Percentiles rank a stretch among this genome's conserved stretches.
Conservation (phyloP, 2,113 vertebrate species). For the Tachuris rubrigastra region DNA sequence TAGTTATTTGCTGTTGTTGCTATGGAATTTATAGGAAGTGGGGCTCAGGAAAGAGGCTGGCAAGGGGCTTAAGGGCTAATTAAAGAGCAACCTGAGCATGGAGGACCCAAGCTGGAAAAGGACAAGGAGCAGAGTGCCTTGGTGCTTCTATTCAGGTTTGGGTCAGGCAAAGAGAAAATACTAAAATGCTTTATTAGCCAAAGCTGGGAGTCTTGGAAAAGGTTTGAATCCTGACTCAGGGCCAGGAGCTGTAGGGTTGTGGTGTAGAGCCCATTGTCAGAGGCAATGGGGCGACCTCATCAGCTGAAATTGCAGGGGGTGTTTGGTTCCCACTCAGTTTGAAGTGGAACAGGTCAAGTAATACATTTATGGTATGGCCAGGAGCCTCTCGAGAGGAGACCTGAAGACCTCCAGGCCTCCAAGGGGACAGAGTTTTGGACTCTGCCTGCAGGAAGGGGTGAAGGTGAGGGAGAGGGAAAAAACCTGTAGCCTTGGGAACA, state of each 20-base stretch:
- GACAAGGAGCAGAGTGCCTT: neutral
- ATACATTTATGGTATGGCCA: neutral
- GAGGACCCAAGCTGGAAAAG: neutral
- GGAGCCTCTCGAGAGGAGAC: neutral
- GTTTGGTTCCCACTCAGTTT: accelerated
- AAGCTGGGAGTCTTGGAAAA: neutral
- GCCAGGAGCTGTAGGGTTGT: neutral
- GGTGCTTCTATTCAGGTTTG: neutral
- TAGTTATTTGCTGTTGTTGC: neutral
- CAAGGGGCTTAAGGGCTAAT: neutral
- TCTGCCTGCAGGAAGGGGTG: neutral
- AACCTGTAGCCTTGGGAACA: accelerated
- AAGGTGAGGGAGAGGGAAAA: neutral
- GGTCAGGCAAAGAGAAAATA: neutral
- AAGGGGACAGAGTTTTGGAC: neutral
- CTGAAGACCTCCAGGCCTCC: neutral
- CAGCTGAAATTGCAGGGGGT: neutral
- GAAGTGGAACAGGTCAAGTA: neutral
- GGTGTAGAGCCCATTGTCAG: neutral
- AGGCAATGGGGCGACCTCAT: neutral
- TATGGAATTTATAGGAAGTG: neutral
- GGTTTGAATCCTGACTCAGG: neutral
- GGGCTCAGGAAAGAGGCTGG: neutral
- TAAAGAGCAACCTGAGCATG: neutral
- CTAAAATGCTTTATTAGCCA: neutral